Base-by-base conservation (phyloP, 1,140 invertebrate species). In the Cryptotermes secundus region DNA sequence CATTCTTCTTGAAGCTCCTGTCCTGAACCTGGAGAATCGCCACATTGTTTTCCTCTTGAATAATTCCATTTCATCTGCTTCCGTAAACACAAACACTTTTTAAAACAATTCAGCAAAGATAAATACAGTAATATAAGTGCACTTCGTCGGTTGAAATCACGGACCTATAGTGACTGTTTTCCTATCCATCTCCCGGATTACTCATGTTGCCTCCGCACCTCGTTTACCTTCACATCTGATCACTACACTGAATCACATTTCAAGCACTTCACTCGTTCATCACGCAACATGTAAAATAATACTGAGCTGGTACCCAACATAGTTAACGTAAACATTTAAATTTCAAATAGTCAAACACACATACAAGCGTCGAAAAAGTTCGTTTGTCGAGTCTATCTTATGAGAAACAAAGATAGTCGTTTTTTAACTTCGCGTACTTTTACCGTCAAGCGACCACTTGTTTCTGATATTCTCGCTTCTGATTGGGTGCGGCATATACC, bases 171-270 rank as follows among this genome's bases (percentile, higher is more conserved):
- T 22, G 19, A 72, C 9, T 72, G 59, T n/a, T 31, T 31, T 72
- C 59, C 59, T 72, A 72, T 10, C 59, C 59, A 72, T 10, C 59
- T 14, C 6, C 59, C 19, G 45, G 45, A 16, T 49, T 49, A 72
- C n/a, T 72, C 59, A 72, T 72, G n/a, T 72, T 16, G n/a, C 14
- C 59, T 72, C 59, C 10, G n/a, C 59, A 72, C 4, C 59, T 72
- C 59, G 59, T 72, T 72, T 72, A 72, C 59, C 59, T 72, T n/a
- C 59, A n/a, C 59, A 72, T 72, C 26, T 72, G 26, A 72, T 72
- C 59, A 31, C 59, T 10, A 72, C 59, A 3, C 59, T 31, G 26
- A 72, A 72, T 72, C 59, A 72, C 59, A 72, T 26, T 59, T 10
- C 26, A 72, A 7, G 59, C 59, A 72, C 59, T n/a, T 26, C 59